A percentile compares a stretch with the other conserved stretches of the same genome.
Evolutionary conservation across 2,113 vertebrate genomes (phyloP).

Genomic region (Otis tarda): DNA sequence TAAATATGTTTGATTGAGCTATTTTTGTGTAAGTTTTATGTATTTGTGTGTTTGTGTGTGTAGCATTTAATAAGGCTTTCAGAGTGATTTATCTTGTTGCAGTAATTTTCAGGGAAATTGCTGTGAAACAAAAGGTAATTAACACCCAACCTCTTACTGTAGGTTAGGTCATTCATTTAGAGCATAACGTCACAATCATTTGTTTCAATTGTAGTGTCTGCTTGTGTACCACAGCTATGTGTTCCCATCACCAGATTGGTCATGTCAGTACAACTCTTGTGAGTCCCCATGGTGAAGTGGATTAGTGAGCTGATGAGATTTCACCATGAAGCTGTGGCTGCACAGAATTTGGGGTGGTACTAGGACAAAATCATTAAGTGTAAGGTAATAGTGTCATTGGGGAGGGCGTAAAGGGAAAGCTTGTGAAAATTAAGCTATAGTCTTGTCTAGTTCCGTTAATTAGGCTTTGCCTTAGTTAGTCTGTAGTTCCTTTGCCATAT

Average conservation of each 20-base stretch:
- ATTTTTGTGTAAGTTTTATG: neutral
- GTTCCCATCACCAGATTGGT: fast-evolving
- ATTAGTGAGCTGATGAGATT: neutral
- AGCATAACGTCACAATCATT: neutral
- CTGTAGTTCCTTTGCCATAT: neutral
- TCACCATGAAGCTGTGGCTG: neutral
- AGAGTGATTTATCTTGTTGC: neutral
- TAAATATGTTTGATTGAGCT: neutral
- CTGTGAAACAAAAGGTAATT: neutral
- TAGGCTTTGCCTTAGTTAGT: neutral
- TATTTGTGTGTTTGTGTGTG: neutral
- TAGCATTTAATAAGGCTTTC: neutral
- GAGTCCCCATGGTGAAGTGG: fast-evolving
- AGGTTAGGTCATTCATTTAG: neutral
- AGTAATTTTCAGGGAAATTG: neutral
- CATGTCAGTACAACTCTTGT: fast-evolving
- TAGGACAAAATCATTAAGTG: neutral
- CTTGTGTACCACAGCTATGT: fast-evolving
- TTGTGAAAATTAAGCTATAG: neutral
- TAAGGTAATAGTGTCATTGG: neutral
- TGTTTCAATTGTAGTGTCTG: neutral
- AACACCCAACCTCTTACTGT: neutral
- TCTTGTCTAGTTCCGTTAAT: neutral
- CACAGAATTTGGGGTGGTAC: neutral
- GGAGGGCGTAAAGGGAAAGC: neutral